Evolutionary conservation across 2,888 invertebrate genomes (phyloP), one percentile per base, ranked within the genome.

Genomic region (Campopleginae sp.): DNA sequence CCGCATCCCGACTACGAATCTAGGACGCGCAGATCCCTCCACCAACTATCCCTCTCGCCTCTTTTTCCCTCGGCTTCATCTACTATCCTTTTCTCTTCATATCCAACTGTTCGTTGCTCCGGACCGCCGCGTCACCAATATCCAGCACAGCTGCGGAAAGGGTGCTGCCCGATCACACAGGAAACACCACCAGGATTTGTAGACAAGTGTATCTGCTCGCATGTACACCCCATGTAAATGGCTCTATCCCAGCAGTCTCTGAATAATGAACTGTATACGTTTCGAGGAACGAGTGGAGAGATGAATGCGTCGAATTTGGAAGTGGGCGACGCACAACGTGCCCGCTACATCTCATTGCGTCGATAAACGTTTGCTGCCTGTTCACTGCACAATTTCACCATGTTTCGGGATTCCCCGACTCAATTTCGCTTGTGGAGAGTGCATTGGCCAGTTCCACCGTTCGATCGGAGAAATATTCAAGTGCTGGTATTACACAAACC

Each of bases 1-100:
- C 80, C 85, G 86, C 80, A 85, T 86, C 85, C 77, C 82, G 38
- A 66, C 68, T 77, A 78, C 61, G 85, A 82, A 86, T 85, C 85
- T 86, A 70, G 86, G 79, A 86, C 86, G 79, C 86, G 79, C 79
- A 76, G 72, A n/a, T 70, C 80, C 80, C 82, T 66, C 71, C 19
- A 63, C 75, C 33, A 58, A 66, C 63, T 65, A 63, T 61, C 68
- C 72, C 61, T 42, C 42, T 12, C 70, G 14, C 61, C 23, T 68
- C 74, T 44, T 66, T 46, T 72, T 46, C 38, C 19, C 70, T 79
- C 71, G 23, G 31, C 65, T 27, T 44, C 17, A 14, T n/a, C 48
- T 14, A 23, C 14, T 44, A 54, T 33, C 33, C 54, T 46, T 63
- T 48, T 23, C 65, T 63, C 63, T 48, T 19, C 46, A 48, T 33